Base-by-base conservation (phyloP, 2,888 invertebrate species). In the Epistrophe grossulariae region DNA sequence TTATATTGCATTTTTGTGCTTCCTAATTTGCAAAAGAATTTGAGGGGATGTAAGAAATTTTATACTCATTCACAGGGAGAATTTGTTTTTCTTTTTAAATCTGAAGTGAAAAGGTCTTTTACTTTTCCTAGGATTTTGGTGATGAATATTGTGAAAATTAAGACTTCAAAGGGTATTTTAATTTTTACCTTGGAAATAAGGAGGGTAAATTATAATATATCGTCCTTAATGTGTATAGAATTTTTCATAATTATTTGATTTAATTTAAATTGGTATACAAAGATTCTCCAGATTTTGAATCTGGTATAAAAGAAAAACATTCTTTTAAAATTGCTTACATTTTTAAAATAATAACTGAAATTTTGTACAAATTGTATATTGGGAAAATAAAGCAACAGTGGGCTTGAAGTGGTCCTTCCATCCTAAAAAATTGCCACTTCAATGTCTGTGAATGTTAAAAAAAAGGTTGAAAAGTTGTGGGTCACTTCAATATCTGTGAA, bases 1-100 rank as follows among this genome's bases (percentile, higher is more conserved):
- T 77, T 77, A 77, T 59, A 59, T 79, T 79, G 50, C 50, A 70
- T 55, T 79, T 73, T 73, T 73, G 73, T 73, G 55, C 40, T 59
- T 73, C 64, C 52, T 73, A 66, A 73, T 66, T 72, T 66, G 52
- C n/a, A 19, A 40, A 57, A 19, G 66, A 66, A 73, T 79, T 66
- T 66, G 48, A 13, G 66, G 66, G 48, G 28, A 73, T 59, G 57
- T 40, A 24, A 28, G 11, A 40, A n/a, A 40, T 55, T 40, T 1
- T n/a, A 15, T 31, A n/a, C 5, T 15, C n/a, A 15, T 43, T 0
- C 9, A 0, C n/a, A 24, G 40, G 62, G n/a, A n/a, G 15, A 17
- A 17, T 40, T 40, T 35, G 11, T 59, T 17, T 35, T 6, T 35
- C 2, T 6, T 17, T 17, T 59, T 19, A 5, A 8, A 4, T 43